Conservation (phyloP, 1,140 invertebrate species). For the Eulimnadia texana region DNA sequence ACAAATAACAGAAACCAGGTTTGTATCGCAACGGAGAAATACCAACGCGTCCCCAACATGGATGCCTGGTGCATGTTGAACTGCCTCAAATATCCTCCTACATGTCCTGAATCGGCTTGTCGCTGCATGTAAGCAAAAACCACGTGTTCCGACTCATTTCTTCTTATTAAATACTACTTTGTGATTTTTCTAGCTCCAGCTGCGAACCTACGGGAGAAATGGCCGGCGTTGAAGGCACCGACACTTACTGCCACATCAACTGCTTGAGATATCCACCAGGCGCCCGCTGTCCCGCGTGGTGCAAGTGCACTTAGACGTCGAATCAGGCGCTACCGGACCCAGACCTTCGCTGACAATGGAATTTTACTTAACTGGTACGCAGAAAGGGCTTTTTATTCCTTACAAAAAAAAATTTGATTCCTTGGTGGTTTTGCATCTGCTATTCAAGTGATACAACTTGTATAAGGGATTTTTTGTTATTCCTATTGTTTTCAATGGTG, state of each 20-base stretch:
- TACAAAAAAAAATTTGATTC: too few relatives aligned
- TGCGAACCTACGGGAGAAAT: constrained; percentile 14
- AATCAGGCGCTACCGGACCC: too few relatives aligned
- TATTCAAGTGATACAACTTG: too few relatives aligned
- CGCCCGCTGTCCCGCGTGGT: constrained; percentile 7
- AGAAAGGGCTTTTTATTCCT: too few relatives aligned
- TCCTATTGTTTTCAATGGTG: too few relatives aligned
- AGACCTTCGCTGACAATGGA: too few relatives aligned
- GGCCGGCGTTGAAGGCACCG: constrained; percentile 6
- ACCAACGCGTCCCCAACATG: background rate
- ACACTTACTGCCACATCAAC: constrained; percentile 16
- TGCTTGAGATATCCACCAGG: constrained; percentile 14
- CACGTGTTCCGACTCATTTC: background rate
- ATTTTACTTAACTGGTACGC: too few relatives aligned
- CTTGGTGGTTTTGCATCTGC: too few relatives aligned
- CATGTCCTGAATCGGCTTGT: constrained; percentile 10
- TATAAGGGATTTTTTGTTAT: too few relatives aligned
- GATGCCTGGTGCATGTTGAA: constrained; percentile 15
- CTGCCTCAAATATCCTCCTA: constrained; percentile 15
- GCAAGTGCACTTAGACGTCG: constrained; percentile 10
- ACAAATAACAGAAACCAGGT: constrained; percentile 5
- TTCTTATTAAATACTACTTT: background rate
- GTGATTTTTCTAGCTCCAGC: constrained; percentile 5
- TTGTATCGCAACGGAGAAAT: constrained; percentile 6
- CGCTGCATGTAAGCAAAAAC: constrained; percentile 15